Evolutionary conservation across 2,888 invertebrate genomes (phyloP), one percentile per base, ranked within the genome.

Genomic region (Cantharis rustica): DNA sequence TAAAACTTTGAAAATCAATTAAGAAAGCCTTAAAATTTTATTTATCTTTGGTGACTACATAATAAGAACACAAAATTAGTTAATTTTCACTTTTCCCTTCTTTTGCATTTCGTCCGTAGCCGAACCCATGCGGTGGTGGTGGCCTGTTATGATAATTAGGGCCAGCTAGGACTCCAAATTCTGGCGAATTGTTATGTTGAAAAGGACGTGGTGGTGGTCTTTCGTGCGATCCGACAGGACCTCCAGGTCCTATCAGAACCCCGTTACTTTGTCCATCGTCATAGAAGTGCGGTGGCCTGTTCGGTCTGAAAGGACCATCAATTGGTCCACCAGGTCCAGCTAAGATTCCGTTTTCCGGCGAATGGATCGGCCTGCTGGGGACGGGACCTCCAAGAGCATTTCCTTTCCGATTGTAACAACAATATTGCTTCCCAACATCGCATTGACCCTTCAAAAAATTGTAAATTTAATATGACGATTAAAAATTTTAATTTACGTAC

Each of bases 341-440:
- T 13, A 91, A 83, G 2, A 91, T 85, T 69, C 87, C 86, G 82
- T 87, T 86, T 80, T 88, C 84, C 2, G 84, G 83, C 1, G 87
- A 87, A 79, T 89, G 86, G 10, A 85, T 80, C 0, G 88, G 88
- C 64, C 85, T 82, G 61, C 83, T 83, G 0, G 88, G 88, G 16
- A 84, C 71, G 3, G 86, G 85, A 13, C 86, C 85, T 1, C 84
- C 87, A 11, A 85, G 71, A 1, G 81, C 79, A 31, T 76, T 68
- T 10, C 75, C 69, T 68, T 85, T 84, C 4, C 83, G 84, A 74
- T 90, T 90, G 86, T 90, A 92, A 83, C 93, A 93, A 84, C 93
- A 93, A 78, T 93, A 90, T 80, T 89, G 90, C 84, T 92, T 92
- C 10, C 92, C 92, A 0, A 87, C 87, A 27, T 92, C 92, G 82